These are phyloP conservation scores for Nyctereutes procyonoides DNA, from an alignment of 2,113 vertebrate species.

Conservation along the genomic window DNA sequence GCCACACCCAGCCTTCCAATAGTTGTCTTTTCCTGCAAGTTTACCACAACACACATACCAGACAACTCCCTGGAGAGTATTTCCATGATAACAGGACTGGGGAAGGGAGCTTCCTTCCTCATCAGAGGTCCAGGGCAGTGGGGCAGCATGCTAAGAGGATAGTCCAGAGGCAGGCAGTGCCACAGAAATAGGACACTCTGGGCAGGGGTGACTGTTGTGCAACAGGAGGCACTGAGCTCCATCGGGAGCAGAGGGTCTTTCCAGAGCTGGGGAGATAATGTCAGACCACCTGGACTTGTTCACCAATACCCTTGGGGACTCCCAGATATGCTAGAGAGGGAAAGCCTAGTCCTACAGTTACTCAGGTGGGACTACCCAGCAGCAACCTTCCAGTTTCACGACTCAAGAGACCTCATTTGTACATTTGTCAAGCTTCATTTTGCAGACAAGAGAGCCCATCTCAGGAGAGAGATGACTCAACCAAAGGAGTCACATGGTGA, in stretches of 20 bases:
- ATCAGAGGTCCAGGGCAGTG: background rate
- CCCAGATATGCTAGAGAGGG: background rate
- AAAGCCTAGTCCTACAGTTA: background rate
- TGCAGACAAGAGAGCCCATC: slow-evolving; percentile 28
- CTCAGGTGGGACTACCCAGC: background rate
- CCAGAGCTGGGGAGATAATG: background rate
- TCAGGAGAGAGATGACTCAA: background rate
- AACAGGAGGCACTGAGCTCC: background rate
- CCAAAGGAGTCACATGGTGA: background rate
- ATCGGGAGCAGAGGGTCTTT: background rate
- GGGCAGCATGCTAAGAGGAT: background rate
- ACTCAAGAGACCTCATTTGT: background rate
- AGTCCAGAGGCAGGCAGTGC: background rate
- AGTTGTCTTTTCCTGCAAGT: background rate
- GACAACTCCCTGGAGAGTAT: background rate
- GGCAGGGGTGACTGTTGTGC: background rate
- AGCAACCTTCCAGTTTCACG: background rate
- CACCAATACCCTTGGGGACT: background rate
- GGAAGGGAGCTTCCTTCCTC: background rate
- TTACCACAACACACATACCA: background rate
- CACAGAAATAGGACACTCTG: background rate
- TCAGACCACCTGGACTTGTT: background rate
- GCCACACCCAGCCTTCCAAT: background rate
- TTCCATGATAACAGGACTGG: background rate
- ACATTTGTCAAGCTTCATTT: slow-evolving; percentile 8